Conservation (phyloP, 2,797 vertebrate genomes). For the Chaenodraco wilsoni region DNA sequence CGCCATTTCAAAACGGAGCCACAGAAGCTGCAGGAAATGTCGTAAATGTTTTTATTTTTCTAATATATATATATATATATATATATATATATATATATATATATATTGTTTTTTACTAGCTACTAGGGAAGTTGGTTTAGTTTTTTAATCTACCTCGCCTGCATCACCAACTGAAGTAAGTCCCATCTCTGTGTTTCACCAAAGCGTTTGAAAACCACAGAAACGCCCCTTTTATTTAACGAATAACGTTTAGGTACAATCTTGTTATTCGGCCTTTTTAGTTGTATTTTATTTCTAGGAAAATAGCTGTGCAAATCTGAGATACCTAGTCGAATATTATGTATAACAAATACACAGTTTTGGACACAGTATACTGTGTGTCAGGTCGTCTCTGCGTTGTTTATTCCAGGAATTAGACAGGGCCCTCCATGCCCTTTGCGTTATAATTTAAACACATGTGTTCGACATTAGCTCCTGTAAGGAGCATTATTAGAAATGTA, state of each 20-base stretch:
- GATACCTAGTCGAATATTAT: accelerated
- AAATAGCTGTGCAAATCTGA: neutral
- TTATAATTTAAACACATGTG: neutral
- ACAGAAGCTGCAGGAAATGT: constrained; percentile 21
- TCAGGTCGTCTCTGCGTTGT: neutral
- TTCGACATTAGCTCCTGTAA: neutral
- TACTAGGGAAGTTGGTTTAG: constrained; percentile 21
- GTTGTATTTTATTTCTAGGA: neutral
- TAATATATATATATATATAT: constrained; percentile 47
- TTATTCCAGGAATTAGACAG: constrained; percentile 45
- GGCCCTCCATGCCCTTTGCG: neutral
- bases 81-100: too few species aligned
- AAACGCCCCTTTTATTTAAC: constrained; percentile 60
- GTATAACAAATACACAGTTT: neutral
- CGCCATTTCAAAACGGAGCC: constrained; percentile 77
- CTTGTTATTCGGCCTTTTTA: neutral
- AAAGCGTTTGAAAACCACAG: constrained; percentile 29
- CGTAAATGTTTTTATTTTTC: constrained; percentile 50
- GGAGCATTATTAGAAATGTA: neutral
- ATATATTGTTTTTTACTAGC: constrained; percentile 24
- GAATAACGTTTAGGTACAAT: neutral
- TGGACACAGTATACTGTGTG: neutral
- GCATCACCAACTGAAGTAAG: constrained; percentile 67
- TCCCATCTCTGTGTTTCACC: constrained; percentile 22
- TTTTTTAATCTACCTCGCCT: constrained; percentile 59